Conservation (phyloP, 2,797 vertebrate species). For the Chaunax sp. region DNA sequence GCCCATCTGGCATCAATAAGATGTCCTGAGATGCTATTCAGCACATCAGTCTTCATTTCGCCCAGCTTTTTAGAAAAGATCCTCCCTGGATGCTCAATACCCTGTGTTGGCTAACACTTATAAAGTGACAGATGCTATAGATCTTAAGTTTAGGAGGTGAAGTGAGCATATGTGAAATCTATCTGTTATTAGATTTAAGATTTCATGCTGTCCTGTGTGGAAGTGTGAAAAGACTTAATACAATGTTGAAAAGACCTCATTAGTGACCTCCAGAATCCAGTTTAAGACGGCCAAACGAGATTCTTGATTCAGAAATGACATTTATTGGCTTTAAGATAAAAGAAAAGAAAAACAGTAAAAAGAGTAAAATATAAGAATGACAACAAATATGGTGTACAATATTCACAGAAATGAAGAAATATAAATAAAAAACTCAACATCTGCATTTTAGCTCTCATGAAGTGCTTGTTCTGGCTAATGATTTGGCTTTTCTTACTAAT, state of each 20-base stretch:
- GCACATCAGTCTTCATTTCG: conserved; percentile 73
- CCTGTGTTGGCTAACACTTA: conserved; percentile 50
- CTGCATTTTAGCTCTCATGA: too few species aligned
- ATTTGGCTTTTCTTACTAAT: too few species aligned
- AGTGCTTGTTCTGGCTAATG: too few species aligned
- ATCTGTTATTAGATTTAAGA: conserved; percentile 24
- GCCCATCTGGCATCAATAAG: conserved; percentile 82
- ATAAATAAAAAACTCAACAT: too few species aligned
- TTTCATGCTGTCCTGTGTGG: conserved; percentile 11
- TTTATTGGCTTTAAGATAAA: neutral
- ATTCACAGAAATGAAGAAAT: neutral
- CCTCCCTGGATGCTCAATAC: conserved; percentile 47
- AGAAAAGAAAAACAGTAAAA: neutral
- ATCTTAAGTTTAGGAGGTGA: conserved; percentile 53
- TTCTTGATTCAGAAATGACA: conserved; percentile 5
- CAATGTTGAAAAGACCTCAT: conserved; percentile 3
- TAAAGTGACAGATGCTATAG: conserved; percentile 71
- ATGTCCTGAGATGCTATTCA: conserved; percentile 75
- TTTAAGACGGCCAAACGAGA: neutral
- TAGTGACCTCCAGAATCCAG: neutral
- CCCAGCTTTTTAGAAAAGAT: conserved; percentile 44
- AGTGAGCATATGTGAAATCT: conserved; percentile 28
- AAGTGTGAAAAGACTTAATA: neutral
- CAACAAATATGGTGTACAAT: neutral
- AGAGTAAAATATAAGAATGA: neutral